These are phyloP conservation scores for Drosophila flavopinicola DNA, from an alignment of 2,888 invertebrate species.

Conservation along the genomic window DNA sequence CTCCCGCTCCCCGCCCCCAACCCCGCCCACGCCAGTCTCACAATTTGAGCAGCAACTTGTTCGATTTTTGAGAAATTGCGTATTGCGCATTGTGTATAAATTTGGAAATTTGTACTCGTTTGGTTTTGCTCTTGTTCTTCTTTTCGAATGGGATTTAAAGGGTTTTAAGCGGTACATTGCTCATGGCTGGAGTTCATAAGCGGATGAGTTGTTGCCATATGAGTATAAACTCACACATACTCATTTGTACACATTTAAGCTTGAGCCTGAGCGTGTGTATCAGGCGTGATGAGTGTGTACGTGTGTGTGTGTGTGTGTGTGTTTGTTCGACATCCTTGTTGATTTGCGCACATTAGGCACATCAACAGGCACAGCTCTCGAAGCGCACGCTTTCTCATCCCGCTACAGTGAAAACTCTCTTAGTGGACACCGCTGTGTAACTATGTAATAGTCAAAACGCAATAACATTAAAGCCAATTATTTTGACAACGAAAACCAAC, in stretches of 20 bases:
- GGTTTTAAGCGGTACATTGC: conserved; percentile 10
- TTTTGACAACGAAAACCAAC: no score
- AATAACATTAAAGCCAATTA: no score
- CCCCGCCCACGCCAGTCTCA: not conserved
- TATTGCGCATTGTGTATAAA: conserved; percentile 4
- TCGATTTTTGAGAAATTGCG: not conserved
- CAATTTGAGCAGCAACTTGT: conserved; percentile 1
- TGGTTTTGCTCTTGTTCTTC: conserved; percentile 7
- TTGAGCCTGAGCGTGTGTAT: conserved; percentile 13
- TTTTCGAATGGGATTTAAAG: conserved; percentile 3
- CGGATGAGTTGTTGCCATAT: conserved; percentile 10
- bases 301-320: conserved; percentile 5
- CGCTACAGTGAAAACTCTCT: not conserved
- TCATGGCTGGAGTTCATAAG: conserved; percentile 15
- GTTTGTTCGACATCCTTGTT: conserved; percentile 44
- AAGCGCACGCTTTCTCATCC: no score
- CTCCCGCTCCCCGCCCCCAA: no score
- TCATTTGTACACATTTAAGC: no score
- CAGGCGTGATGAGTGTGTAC: no score
- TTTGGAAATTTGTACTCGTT: not conserved
- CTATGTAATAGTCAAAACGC: no score
- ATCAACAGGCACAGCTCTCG: conserved; percentile 19
- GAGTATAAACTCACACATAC: no score
- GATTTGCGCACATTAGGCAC: conserved; percentile 45
- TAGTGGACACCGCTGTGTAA: no score